These are phyloP conservation scores for Calosoma granatense DNA, from an alignment of 1,140 invertebrate genomes.

Conservation along the genomic window DNA sequence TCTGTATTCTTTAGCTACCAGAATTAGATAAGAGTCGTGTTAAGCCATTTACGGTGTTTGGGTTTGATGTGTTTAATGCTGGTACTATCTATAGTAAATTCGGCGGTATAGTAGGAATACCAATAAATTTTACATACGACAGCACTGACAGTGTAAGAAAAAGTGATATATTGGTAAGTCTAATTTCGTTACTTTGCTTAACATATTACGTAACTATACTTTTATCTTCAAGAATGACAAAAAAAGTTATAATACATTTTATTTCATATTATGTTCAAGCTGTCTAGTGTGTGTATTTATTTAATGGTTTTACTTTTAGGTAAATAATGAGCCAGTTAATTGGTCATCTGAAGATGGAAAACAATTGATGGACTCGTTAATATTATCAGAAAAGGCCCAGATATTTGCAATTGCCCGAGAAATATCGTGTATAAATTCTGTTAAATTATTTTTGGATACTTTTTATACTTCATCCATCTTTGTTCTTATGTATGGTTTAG, in stretches of 20 bases:
- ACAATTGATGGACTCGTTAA: slow-evolving; percentile 49
- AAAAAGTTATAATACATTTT: no score
- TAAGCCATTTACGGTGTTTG: slow-evolving; percentile 48
- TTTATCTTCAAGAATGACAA: slow-evolving; percentile 9
- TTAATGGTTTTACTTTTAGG: slow-evolving; percentile 26
- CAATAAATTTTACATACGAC: slow-evolving; percentile 47
- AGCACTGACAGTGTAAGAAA: slow-evolving; percentile 36
- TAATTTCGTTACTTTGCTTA: no score
- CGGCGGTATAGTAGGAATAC: slow-evolving; percentile 53
- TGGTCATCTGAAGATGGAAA: slow-evolving; percentile 49
- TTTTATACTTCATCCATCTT: slow-evolving; percentile 37
- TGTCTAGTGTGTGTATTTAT: no score
- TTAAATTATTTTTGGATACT: slow-evolving; percentile 43
- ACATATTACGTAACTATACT: no score
- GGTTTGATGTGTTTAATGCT: slow-evolving; percentile 49
- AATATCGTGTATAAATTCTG: slow-evolving; percentile 47
- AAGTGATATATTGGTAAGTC: slow-evolving; percentile 38
- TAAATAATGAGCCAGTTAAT: slow-evolving; percentile 45
- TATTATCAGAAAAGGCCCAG: slow-evolving; percentile 62
- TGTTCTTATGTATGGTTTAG: slow-evolving; percentile 39
- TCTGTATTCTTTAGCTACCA: slow-evolving; percentile 34
- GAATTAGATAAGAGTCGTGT: slow-evolving; percentile 30
- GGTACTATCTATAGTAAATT: slow-evolving; percentile 35
- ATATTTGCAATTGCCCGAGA: slow-evolving; percentile 67
- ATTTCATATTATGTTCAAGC: no score